These are phyloP conservation scores for Oreochromis niloticus DNA, from an alignment of 2,113 vertebrate species.

Conservation along the genomic window DNA sequence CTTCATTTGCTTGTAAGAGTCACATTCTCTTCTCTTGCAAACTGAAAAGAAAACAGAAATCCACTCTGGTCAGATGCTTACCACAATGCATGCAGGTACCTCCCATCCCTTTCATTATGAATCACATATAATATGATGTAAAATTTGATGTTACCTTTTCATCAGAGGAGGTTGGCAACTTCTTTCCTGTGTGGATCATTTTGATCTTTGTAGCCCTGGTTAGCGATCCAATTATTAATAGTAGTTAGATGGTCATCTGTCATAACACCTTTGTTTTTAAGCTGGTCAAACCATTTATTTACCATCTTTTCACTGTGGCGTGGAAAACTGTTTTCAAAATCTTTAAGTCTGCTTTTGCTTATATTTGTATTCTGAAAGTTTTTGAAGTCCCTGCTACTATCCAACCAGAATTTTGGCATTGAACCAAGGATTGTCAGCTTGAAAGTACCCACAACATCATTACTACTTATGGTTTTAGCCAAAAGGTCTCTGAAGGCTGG, in stretches of 20 bases:
- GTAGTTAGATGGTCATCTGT: fast-evolving
- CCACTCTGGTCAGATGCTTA: background rate
- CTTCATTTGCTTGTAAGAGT: no score
- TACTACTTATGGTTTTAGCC: fast-evolving
- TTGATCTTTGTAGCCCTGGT: background rate
- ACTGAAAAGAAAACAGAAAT: no score
- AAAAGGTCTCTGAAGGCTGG: fast-evolving
- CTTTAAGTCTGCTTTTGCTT: background rate
- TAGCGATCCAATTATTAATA: background rate
- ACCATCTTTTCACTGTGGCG: background rate
- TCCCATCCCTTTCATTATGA: background rate
- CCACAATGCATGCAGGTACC: background rate
- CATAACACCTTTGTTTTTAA: background rate
- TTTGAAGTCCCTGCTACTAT: background rate
- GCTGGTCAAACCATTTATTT: background rate
- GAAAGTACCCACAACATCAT: background rate
- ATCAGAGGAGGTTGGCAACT: background rate
- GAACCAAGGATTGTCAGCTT: background rate
- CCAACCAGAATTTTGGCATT: background rate
- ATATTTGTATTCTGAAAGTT: background rate
- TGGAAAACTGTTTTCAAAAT: background rate
- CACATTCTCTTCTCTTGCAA: no score
- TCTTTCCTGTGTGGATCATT: background rate
- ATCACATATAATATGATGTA: background rate
- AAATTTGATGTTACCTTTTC: background rate